Conservation (phyloP, 92 coral and sea anemone species). For the Parazoanthus darwini region DNA sequence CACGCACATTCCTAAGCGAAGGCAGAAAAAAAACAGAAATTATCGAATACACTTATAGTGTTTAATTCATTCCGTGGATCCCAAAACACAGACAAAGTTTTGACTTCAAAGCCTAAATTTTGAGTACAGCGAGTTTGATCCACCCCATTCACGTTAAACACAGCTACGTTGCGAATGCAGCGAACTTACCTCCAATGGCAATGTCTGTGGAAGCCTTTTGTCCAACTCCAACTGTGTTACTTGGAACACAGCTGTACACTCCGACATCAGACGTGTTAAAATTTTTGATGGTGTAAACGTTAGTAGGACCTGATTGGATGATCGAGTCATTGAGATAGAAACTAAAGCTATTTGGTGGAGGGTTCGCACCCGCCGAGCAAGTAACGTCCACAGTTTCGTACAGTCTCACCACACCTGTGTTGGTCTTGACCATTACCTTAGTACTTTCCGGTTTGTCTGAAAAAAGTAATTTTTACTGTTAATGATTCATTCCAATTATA, state of each 20-base stretch:
- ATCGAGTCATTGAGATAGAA: constrained; percentile 55
- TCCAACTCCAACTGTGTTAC: constrained; percentile 74
- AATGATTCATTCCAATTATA: too few relatives aligned
- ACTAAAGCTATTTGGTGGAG: constrained; percentile 52
- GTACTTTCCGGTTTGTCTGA: constrained; percentile 73
- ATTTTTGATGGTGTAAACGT: constrained; percentile 61
- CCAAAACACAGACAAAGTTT: too few relatives aligned
- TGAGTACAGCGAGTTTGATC: too few relatives aligned
- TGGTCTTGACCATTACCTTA: constrained; percentile 45
- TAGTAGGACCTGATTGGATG: constrained; percentile 49
- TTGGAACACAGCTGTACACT: constrained; percentile 77
- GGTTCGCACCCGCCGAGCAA: constrained; percentile 66
- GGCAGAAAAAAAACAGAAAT: too few relatives aligned
- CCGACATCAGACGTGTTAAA: constrained; percentile 63
- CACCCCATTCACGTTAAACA: too few relatives aligned
- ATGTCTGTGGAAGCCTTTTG: constrained; percentile 46
- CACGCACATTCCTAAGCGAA: too few relatives aligned
- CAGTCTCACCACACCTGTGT: constrained; percentile 42
- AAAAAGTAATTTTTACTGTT: not conserved
- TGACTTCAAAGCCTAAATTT: too few relatives aligned
- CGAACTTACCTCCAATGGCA: constrained; percentile 57
- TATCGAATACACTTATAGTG: too few relatives aligned
- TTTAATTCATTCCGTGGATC: too few relatives aligned
- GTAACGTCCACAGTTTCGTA: constrained; percentile 53
- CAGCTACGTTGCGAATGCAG: not conserved